Evolutionary conservation across 2,113 vertebrate species (phyloP).

Genomic region (Sapayoa aenigma): DNA sequence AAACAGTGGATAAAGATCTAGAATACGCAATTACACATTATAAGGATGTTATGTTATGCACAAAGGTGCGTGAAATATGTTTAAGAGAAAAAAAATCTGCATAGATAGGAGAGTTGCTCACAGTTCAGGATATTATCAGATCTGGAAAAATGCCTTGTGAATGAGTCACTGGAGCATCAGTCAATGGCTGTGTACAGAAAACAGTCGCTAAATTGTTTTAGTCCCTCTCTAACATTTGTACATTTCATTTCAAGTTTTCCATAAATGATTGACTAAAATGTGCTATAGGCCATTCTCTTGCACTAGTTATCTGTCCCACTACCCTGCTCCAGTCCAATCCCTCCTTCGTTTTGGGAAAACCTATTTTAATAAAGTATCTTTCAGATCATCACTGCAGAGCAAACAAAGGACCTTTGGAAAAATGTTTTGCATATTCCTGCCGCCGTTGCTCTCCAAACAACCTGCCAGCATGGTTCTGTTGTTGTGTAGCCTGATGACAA

Average conservation of each 20-base stretch:
- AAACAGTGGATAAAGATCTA: constrained; percentile 43
- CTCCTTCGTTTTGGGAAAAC: neutral
- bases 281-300: neutral
- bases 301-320: neutral
- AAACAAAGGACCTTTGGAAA: neutral
- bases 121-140: constrained; percentile 30
- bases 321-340: neutral
- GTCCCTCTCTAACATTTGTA: neutral
- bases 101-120: neutral
- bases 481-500: accelerated
- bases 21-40: neutral
- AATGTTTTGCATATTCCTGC: neutral
- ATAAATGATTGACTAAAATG: neutral
- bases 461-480: neutral
- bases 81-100: neutral
- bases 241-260: neutral
- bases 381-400: neutral
- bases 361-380: neutral
- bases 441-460: neutral
- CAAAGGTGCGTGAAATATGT: constrained; percentile 60
- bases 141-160: neutral
- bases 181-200: neutral
- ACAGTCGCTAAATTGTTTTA: neutral
- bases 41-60: constrained; percentile 16
- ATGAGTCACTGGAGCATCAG: constrained; percentile 42